These are phyloP conservation scores for Scaeva pyrastri DNA, from an alignment of 2,888 invertebrate genomes.

Conservation along the genomic window DNA sequence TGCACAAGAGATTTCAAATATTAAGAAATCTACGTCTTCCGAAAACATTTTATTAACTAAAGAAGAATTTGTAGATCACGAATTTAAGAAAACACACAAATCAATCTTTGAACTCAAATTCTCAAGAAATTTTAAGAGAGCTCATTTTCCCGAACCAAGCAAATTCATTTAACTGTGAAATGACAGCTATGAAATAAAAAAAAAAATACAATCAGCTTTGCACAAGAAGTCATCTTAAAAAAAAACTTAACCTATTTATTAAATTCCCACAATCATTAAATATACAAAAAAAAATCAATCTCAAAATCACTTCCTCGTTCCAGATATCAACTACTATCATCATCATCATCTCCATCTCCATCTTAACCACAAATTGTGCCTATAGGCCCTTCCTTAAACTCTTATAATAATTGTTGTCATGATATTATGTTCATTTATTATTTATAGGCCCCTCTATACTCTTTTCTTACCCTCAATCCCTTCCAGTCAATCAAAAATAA, in stretches of 20 bases:
- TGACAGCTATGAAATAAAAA: background rate
- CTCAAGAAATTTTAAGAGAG: too few species aligned
- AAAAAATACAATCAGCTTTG: background rate
- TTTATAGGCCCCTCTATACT: background rate
- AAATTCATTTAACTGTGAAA: background rate
- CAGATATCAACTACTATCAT: conserved; percentile 45
- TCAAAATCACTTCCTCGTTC: conserved; percentile 61
- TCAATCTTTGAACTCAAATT: too few species aligned
- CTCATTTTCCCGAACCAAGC: too few species aligned
- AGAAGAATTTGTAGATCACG: too few species aligned
- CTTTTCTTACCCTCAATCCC: background rate
- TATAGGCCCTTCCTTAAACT: conserved; percentile 17
- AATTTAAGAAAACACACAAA: too few species aligned
- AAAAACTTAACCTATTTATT: background rate
- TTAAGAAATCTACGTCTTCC: too few species aligned
- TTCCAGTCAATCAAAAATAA: conserved; percentile 53
- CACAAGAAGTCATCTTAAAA: background rate
- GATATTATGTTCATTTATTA: background rate
- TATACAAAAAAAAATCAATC: conserved; percentile 17
- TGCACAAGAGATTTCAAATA: too few species aligned
- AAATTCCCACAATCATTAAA: conserved; percentile 31
- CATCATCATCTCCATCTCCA: conserved; percentile 18
- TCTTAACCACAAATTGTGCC: conserved; percentile 14
- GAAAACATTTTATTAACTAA: too few species aligned
- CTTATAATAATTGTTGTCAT: background rate